Conservation (phyloP, 2,888 invertebrate species). For the Hipparchia sbordonii region DNA sequence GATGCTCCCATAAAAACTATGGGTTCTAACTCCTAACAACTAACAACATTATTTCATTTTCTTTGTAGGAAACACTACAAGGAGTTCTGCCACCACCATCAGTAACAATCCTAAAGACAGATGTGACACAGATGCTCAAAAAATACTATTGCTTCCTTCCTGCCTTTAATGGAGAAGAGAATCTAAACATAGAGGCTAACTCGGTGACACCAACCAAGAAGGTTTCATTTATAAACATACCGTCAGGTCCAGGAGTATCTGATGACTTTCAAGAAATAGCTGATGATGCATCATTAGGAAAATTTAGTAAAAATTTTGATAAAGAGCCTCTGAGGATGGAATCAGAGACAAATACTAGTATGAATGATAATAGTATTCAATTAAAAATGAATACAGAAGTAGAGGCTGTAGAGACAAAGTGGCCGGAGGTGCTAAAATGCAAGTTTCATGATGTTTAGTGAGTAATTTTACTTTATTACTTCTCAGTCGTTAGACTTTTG, state of each 20-base stretch:
- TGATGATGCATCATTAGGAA: slow-evolving; percentile 24
- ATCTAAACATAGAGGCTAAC: slow-evolving; percentile 55
- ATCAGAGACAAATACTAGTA: slow-evolving; percentile 58
- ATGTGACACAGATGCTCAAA: slow-evolving; percentile 85
- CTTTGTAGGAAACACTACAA: slow-evolving; percentile 82
- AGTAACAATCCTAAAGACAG: slow-evolving; percentile 86
- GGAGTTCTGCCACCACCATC: slow-evolving; percentile 90
- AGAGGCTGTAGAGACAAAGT: slow-evolving; percentile 70
- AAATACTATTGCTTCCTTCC: slow-evolving; percentile 81
- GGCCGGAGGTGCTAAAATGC: slow-evolving; percentile 85
- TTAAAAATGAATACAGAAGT: slow-evolving; percentile 61
- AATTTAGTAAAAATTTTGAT: slow-evolving; percentile 16
- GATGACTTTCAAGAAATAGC: slow-evolving; percentile 41
- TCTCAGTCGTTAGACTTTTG: background rate
- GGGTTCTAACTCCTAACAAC: too few species aligned
- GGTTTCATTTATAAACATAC: slow-evolving; percentile 70
- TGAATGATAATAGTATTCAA: slow-evolving; percentile 59
- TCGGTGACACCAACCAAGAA: slow-evolving; percentile 69
- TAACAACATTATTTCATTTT: background rate
- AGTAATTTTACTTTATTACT: slow-evolving; percentile 59
- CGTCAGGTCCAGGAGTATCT: slow-evolving; percentile 41
- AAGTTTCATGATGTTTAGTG: slow-evolving; percentile 89
- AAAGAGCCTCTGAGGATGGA: slow-evolving; percentile 46
- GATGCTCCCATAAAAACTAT: too few species aligned
- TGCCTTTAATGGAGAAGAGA: slow-evolving; percentile 70